Base-by-base conservation (phyloP, 2,113 vertebrate genomes). In the Passerina amoena region DNA sequence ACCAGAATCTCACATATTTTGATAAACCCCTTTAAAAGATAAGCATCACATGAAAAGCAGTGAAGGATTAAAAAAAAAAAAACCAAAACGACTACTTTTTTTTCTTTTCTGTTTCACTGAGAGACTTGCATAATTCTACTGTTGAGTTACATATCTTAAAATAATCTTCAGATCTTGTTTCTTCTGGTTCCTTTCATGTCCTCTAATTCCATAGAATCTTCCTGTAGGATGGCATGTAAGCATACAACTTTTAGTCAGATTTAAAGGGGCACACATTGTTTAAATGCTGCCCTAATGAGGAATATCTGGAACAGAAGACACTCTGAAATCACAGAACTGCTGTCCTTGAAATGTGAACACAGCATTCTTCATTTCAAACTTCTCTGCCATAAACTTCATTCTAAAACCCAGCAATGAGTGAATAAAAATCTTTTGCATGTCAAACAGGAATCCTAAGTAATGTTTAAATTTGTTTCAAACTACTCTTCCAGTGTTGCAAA, bases 1-100 rank as follows among this genome's bases (percentile, higher is more conserved):
- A 44, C 21, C 38, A 73, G 63, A 82, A 88, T 14, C 60, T 81
- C 77, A 84, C 4, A 21, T 54, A 68, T 70, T 83, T 87, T 68
- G 38, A 84, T 71, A 83, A 92, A 86, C 1, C 9, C 40, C n/a
- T 86, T 71, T 78, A 83, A 83, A 86, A 86, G 44, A 71, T 35
- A 88, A 80, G n/a, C 48, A 70, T 38, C 0, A 0, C 59, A 81
- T 30, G 17, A 83, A 90, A 80, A 86, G 14, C 14, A 40, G 6
- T 0, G 1, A 73, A 11, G 2, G 21, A 79, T 71, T 44, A 0
- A 6, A 35, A 47, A 42, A 69, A 61, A 24, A 25, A 6, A 5
- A n/a, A 31, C 9, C 8, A 12, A 27, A 11, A 38, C 38, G 9
- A 38, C 38, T 16, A 27, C 5, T 6, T 1, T 12, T n/a, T 76